Evolutionary conservation across 2,113 vertebrate genomes (phyloP).

Genomic region (Thymallus thymallus): DNA sequence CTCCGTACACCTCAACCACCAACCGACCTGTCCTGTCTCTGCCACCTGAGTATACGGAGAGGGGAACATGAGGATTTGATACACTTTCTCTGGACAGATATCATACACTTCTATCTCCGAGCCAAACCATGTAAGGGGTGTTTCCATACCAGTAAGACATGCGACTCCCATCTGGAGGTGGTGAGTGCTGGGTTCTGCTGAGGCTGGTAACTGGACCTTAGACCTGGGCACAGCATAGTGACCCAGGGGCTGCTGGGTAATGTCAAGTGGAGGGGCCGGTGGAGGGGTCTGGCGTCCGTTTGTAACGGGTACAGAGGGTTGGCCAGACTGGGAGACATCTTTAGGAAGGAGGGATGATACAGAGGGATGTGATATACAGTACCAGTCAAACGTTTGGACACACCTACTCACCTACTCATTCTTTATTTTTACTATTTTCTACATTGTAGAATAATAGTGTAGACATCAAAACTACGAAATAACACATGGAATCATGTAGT

Average conservation of each 20-base stretch:
- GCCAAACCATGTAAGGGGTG: background rate
- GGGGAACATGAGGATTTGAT: background rate
- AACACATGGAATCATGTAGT: no score
- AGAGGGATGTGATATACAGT: background rate
- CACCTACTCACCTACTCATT: no score
- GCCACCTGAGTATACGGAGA: conserved; percentile 73
- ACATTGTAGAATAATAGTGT: no score
- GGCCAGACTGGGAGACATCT: conserved; percentile 57
- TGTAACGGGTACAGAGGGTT: conserved; percentile 20
- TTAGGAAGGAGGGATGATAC: conserved; percentile 12
- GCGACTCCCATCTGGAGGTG: conserved; percentile 77
- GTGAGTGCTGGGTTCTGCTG: conserved; percentile 66
- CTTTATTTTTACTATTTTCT: no score
- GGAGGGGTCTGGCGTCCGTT: conserved; percentile 27
- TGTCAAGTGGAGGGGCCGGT: conserved; percentile 22
- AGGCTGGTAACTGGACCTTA: conserved; percentile 57
- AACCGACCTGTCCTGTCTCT: conserved; percentile 80
- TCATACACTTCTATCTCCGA: background rate
- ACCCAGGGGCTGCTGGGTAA: conserved; percentile 18
- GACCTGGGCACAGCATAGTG: conserved; percentile 41
- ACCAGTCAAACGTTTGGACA: no score
- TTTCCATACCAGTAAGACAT: conserved; percentile 82
- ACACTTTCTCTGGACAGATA: background rate
- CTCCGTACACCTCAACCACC: conserved; percentile 81
- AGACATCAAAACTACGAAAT: no score